Evolutionary conservation across 2,113 vertebrate species (phyloP), one percentile per base, ranked within the genome.

Genomic region (Trogon melanurus): DNA sequence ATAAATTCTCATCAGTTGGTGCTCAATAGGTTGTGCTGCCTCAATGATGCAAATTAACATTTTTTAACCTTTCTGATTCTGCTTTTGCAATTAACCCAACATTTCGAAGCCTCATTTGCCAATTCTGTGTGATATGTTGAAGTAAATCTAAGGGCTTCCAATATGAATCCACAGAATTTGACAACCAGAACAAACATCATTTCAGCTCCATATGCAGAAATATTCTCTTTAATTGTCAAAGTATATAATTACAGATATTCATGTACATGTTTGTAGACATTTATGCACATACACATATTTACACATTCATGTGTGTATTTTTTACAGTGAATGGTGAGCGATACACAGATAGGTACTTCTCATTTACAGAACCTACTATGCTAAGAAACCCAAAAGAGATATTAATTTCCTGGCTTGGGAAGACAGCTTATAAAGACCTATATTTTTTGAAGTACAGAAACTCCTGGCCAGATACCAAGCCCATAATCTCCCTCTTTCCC

Each of bases 1-100:
- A 71, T 95, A 97, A 96, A 96, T 96, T 69, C 85, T 89, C 88
- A 79, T 93, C 93, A 66, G 80, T 47, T 90, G 71, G 80, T 79
- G 64, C 71, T 79, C 89, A 82, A 87, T 69, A 92, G 60, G 64
- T 76, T 58, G 38, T 71, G 80, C 76, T 89, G 86, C 60, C 91
- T 86, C 89, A 94, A 30, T 74, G 69, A 74, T 72, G 38, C 82
- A 66, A 53, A 72, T 90, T 79, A 93, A 80, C 26, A 93, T 66
- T 87, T 95, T 85, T 85, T 82, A 92, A 91, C 74, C 75, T 81
- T 93, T 89, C 61, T 53, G 53, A 16, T 92, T 90, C 91, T 80
- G 66, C 64, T 80, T 83, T 85, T 85, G 67, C 60, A 93, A 81
- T 78, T 81, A 96, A 79, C 44, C 16, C 71, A 74, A 21, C 13